A percentile compares a stretch with the other conserved stretches of the same genome.
Evolutionary conservation across 2,888 invertebrate species (phyloP).

Genomic region (Homarus gammarus): DNA sequence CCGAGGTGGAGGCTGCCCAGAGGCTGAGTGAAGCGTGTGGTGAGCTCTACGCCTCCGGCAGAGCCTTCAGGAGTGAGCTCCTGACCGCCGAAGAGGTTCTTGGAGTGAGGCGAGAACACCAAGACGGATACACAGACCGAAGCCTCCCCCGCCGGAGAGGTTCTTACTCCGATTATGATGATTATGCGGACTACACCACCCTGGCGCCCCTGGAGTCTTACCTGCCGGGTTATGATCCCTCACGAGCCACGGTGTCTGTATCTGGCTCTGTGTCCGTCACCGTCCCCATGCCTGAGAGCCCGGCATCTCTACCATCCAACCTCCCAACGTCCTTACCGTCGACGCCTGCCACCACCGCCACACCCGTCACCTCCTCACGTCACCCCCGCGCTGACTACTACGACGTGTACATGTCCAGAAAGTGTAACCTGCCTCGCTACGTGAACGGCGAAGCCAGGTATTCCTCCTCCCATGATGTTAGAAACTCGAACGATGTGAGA

Average conservation of each 20-base stretch:
- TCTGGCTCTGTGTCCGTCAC: constrained; percentile 60
- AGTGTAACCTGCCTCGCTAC: constrained; percentile 61
- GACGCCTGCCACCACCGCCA: background rate
- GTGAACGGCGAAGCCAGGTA: constrained; percentile 70
- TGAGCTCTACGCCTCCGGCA: constrained; percentile 47
- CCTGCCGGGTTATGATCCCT: constrained; percentile 59
- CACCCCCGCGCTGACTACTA: background rate
- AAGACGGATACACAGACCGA: constrained; percentile 31
- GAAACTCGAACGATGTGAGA: constrained; percentile 35
- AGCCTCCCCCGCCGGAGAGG: constrained; percentile 42
- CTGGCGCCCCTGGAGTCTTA: constrained; percentile 50
- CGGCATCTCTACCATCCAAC: constrained; percentile 41
- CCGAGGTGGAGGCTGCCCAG: constrained; percentile 41
- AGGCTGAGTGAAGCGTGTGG: constrained; percentile 54
- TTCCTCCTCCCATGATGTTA: constrained; percentile 65
- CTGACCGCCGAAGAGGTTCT: constrained; percentile 35
- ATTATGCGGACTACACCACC: constrained; percentile 56
- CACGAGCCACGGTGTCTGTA: constrained; percentile 52
- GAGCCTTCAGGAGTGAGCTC: constrained; percentile 44
- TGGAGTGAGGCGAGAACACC: constrained; percentile 32
- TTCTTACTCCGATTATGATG: constrained; percentile 62
- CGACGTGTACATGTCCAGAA: constrained; percentile 13
- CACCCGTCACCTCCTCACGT: background rate
- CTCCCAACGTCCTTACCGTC: background rate
- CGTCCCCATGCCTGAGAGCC: constrained; percentile 50